Percentiles rank a stretch among this genome's conserved stretches.
These are phyloP conservation scores for Sebastes taczanowskii DNA, from an alignment of 2,797 vertebrate species.

Conservation along the genomic window DNA sequence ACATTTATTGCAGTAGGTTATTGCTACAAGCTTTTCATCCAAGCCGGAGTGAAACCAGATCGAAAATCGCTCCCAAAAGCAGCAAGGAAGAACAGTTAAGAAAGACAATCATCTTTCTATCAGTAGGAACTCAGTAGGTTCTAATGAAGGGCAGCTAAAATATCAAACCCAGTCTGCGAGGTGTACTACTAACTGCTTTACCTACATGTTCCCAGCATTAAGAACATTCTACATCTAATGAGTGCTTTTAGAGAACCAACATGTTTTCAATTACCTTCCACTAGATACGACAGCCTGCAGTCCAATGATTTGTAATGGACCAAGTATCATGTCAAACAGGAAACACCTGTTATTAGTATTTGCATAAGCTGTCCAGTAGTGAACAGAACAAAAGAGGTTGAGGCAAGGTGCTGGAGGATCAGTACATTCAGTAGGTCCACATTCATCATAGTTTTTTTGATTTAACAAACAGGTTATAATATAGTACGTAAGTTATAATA, in stretches of 20 bases:
- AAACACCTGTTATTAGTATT: background rate
- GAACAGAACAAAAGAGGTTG: too few species aligned
- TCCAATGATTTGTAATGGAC: background rate
- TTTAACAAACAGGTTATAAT: too few species aligned
- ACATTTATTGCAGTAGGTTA: background rate
- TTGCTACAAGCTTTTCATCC: background rate
- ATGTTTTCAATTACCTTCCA: background rate
- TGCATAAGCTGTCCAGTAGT: background rate
- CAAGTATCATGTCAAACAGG: background rate
- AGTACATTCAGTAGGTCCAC: conserved; percentile 12
- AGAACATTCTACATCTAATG: background rate
- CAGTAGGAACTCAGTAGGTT: background rate
- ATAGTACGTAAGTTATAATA: too few species aligned
- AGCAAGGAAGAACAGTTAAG: background rate
- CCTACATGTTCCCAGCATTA: background rate
- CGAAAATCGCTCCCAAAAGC: background rate
- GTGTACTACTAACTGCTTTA: background rate
- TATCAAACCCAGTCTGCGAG: background rate
- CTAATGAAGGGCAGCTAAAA: background rate
- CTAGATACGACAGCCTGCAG: background rate
- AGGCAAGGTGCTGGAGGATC: background rate
- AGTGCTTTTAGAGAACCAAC: background rate
- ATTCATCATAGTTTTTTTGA: too few species aligned
- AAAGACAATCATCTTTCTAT: background rate
- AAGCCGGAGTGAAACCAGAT: background rate